phyloP scores from a whole-genome alignment of 2,113 vertebrate species.

The Motacilla tschutschensis region DNA sequence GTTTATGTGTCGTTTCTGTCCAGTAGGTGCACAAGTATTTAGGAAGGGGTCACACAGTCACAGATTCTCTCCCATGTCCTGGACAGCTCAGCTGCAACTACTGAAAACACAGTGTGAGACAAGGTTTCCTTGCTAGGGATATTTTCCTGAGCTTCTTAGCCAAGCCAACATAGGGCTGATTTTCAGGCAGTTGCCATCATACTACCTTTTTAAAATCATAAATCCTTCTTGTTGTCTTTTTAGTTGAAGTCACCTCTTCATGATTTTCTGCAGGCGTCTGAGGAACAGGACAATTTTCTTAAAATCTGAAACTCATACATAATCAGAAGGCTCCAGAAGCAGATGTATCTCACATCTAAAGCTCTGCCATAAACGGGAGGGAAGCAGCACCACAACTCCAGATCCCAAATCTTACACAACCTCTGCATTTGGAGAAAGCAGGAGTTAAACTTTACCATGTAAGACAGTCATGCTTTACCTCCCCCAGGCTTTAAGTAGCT shows the following conservation, averaged over 20 bases:
- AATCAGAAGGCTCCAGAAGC: background rate
- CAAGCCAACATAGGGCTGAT: fast-evolving
- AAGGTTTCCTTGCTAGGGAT: fast-evolving
- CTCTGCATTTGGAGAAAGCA: background rate
- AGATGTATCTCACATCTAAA: fast-evolving
- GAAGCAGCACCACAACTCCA: background rate
- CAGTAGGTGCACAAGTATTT: background rate
- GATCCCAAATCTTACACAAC: too few relatives aligned
- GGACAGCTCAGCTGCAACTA: background rate
- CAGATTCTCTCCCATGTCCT: background rate
- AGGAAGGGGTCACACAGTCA: background rate
- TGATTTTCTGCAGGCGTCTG: background rate
- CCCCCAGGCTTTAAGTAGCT: background rate
- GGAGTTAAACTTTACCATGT: fast-evolving
- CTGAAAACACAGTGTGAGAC: background rate
- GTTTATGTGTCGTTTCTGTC: background rate
- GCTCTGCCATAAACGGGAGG: background rate
- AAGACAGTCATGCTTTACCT: fast-evolving
- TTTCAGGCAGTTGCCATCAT: background rate
- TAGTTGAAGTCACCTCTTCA: background rate
- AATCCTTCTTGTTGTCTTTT: background rate
- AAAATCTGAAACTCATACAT: background rate
- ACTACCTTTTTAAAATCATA: background rate
- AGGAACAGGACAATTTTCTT: background rate
- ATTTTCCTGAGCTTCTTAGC: background rate